Evolutionary conservation across 2,888 invertebrate genomes (phyloP), one percentile per base, ranked within the genome.

Genomic region (Dynastes hyllus): DNA sequence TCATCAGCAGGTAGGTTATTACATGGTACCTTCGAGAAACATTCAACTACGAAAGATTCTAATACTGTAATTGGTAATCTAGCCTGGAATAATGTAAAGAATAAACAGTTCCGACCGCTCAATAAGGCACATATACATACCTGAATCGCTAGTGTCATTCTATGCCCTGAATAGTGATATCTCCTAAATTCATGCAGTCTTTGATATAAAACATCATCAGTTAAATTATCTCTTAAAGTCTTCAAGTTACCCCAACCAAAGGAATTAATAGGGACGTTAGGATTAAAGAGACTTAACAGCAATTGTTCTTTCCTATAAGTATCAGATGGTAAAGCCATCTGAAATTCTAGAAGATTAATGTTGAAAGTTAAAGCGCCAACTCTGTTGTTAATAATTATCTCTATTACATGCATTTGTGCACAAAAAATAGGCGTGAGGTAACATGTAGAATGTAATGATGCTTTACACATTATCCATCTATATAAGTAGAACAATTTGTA

Each of bases 61-160:
- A 96, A 86, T 0, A 90, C 90, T 27, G 92, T 90, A 6, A 95
- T 87, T 0, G 94, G 91, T 87, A 94, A 89, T 79, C 93, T 90
- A 4, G 92, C 92, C 90, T 91, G 80, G 69, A 80, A 84, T 77
- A 27, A 79, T 37, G 70, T 16, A 55, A 69, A 40, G 40, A n/a
- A 45, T n/a, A 11, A n/a, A 53, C 16, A 22, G 9, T 27, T 13
- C 55, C 5, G 2, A 11, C 11, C 8, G 45, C 11, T 45, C 9
- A 45, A 45, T 0, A 2, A 37, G 8, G 11, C 1, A 13, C 8
- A 22, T 73, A 4, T 8, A 2, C 27, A 55, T 69, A 79, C 79
- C 94, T 96, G 96, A 27, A 97, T 92, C 65, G 95, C 95, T 2
- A 97, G 88, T 8, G 95, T 96, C 97, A 98, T 97, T 82, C 95